Evolutionary conservation across 2,797 vertebrate species (phyloP).

Genomic region (Falco peregrinus): DNA sequence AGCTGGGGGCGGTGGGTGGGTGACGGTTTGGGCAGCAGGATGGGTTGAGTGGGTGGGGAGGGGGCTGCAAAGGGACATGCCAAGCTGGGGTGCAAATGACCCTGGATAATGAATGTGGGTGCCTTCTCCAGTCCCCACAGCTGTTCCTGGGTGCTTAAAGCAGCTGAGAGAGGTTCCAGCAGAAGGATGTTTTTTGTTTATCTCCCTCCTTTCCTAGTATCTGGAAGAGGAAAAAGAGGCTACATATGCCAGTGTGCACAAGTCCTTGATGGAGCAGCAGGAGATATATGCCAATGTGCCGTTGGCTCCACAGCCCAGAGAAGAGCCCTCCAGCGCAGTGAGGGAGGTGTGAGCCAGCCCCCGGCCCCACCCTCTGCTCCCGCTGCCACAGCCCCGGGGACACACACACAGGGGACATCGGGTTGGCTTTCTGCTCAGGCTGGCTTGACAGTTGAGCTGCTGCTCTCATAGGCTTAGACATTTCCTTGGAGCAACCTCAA

Average conservation of each 20-base stretch:
- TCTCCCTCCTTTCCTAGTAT: neutral
- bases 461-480: accelerated
- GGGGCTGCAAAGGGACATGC: neutral
- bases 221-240: neutral
- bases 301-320: accelerated
- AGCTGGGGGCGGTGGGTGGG: neutral
- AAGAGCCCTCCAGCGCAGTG: neutral
- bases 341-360: neutral
- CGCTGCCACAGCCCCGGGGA: neutral
- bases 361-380: accelerated
- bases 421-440: neutral
- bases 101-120: neutral
- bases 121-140: accelerated
- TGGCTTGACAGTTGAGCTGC: neutral
- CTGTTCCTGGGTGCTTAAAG: neutral
- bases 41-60: neutral
- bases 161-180: neutral
- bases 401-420: neutral
- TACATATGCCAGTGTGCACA: accelerated
- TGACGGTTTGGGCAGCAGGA: accelerated
- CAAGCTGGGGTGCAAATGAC: no score
- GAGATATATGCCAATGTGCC: neutral
- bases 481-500: neutral
- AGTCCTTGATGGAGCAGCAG: accelerated
- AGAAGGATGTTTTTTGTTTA: neutral